Evolutionary conservation across 2,888 invertebrate genomes (phyloP).

Genomic region (Deladenus siricidicola): DNA sequence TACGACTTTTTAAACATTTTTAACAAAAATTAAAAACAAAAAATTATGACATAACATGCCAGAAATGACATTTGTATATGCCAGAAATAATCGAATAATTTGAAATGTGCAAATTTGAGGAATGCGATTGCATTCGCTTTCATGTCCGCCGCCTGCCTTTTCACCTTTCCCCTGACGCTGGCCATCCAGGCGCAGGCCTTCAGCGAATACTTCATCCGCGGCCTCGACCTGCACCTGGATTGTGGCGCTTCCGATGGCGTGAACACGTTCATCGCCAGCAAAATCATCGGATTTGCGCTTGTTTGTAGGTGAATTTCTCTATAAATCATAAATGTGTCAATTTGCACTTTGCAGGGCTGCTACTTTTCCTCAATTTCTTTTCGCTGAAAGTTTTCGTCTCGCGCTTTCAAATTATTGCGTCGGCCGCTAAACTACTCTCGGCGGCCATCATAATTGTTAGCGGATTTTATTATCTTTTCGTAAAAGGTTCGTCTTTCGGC

Average conservation of each 20-base stretch:
- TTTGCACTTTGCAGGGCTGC: conserved; percentile 26
- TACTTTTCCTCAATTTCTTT: conserved; percentile 51
- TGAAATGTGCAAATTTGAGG: too few species aligned
- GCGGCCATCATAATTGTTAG: conserved; percentile 41
- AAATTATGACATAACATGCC: too few species aligned
- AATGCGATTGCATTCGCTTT: conserved; percentile 45
- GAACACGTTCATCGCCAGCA: conserved; percentile 25
- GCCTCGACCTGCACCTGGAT: conserved; percentile 15
- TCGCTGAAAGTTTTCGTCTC: conserved; percentile 48
- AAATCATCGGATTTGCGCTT: conserved; percentile 38
- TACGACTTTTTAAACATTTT: too few species aligned
- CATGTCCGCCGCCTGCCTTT: conserved; percentile 45
- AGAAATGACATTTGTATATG: too few species aligned
- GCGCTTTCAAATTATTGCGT: conserved; percentile 48
- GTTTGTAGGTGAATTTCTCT: conserved; percentile 26
- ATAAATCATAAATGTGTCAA: background rate
- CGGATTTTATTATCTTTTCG: conserved; percentile 41
- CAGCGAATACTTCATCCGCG: conserved; percentile 48
- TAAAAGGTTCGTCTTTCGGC: too few species aligned
- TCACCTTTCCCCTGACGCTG: conserved; percentile 50
- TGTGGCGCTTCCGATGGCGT: background rate
- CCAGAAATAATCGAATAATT: too few species aligned
- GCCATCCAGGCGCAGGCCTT: conserved; percentile 50
- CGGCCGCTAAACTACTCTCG: conserved; percentile 42
- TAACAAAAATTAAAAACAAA: too few species aligned